phyloP scores from a whole-genome alignment of 2,888 invertebrate genomes.

The Drosophila kambysellisi region DNA sequence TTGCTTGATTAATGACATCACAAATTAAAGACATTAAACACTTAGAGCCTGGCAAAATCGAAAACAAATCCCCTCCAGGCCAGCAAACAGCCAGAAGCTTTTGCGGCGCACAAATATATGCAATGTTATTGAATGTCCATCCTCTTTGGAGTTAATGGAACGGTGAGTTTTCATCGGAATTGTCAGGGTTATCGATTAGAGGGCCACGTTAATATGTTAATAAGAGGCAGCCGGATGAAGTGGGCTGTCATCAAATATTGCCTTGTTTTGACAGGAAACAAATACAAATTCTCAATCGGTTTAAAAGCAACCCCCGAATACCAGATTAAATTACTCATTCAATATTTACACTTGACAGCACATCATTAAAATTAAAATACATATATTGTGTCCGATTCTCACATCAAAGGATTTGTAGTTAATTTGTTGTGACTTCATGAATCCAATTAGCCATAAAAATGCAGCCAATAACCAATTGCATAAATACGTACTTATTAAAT shows the following conservation, averaged over 20 bases:
- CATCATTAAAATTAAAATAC: neutral
- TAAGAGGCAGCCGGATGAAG: neutral
- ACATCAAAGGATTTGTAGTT: neutral
- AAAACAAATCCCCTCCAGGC: neutral
- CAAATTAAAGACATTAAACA: slow-evolving; percentile 13
- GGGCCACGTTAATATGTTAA: slow-evolving; percentile 4
- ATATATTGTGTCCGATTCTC: neutral
- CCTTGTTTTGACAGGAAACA: neutral
- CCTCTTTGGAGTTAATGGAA: neutral
- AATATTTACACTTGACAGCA: neutral
- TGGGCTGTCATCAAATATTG: neutral
- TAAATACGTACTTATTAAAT: neutral
- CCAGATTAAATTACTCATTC: neutral
- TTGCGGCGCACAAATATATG: slow-evolving; percentile 31
- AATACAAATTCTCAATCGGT: neutral
- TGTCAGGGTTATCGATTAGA: slow-evolving; percentile 14
- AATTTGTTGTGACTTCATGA: neutral
- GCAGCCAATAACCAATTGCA: neutral
- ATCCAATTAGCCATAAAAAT: neutral
- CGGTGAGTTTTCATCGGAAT: neutral
- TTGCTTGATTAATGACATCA: slow-evolving; percentile 7
- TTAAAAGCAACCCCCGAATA: neutral
- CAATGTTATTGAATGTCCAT: neutral
- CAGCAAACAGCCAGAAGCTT: neutral
- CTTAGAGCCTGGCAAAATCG: slow-evolving; percentile 3